Conservation (phyloP, 2,888 invertebrate species). For the Xanthorhoe spadicearia region DNA sequence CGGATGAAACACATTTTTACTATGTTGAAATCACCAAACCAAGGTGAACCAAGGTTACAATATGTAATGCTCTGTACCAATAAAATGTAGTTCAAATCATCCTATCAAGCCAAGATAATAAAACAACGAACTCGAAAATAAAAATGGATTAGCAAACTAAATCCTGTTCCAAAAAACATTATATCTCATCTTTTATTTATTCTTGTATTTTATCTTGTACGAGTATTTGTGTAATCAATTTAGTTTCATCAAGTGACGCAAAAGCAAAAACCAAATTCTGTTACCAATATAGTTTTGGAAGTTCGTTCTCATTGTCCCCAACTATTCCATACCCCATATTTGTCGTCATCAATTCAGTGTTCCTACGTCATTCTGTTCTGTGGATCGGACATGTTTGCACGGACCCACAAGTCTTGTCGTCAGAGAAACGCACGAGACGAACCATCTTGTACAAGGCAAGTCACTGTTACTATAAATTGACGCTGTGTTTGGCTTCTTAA, state of each 20-base stretch:
- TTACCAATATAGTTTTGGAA: neutral
- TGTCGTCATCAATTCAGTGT: constrained; percentile 66
- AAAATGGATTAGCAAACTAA: neutral
- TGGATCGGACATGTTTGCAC: constrained; percentile 65
- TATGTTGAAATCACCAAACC: too few species aligned
- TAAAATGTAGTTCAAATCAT: too few species aligned
- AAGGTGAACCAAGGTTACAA: too few species aligned
- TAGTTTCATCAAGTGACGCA: too few species aligned
- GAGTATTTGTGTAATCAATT: too few species aligned
- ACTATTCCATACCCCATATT: constrained; percentile 53
- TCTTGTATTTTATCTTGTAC: too few species aligned
- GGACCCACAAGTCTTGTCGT: constrained; percentile 60
- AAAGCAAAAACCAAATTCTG: neutral
- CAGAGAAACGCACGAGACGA: constrained; percentile 72
- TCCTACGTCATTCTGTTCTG: constrained; percentile 57
- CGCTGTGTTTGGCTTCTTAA: constrained; percentile 67
- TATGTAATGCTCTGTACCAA: too few species aligned
- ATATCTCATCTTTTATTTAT: too few species aligned
- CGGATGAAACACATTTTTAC: too few species aligned
- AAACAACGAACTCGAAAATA: neutral
- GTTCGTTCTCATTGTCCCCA: neutral
- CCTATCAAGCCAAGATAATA: neutral
- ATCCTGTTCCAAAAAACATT: neutral
- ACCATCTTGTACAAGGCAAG: constrained; percentile 62
- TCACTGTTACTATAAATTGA: constrained; percentile 79